phyloP scores from a whole-genome alignment of 1,140 invertebrate genomes.

The Atta colombica region DNA sequence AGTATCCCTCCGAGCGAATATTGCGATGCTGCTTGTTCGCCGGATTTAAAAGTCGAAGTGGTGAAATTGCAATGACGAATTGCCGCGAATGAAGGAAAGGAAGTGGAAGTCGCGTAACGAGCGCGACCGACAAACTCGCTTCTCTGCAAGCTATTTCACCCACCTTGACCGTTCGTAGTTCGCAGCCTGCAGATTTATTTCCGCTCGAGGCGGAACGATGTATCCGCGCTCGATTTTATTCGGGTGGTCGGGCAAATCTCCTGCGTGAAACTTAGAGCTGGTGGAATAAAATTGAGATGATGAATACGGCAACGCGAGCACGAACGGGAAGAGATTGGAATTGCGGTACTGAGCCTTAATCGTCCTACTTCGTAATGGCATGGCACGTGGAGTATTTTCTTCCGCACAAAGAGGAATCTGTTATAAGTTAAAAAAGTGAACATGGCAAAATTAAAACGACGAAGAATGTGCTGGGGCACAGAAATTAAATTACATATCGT shows the following conservation, averaged over 20 bases:
- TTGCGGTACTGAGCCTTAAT: slow-evolving; percentile 53
- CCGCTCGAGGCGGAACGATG: slow-evolving; percentile 21
- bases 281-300: slow-evolving; percentile 55
- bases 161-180: slow-evolving; percentile 46
- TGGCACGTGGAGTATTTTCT: slow-evolving; percentile 5
- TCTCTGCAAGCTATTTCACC: background rate
- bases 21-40: slow-evolving; percentile 1
- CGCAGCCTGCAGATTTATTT: slow-evolving; percentile 55
- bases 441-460: slow-evolving; percentile 30
- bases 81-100: slow-evolving; percentile 6
- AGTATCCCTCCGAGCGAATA: background rate
- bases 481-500: slow-evolving; percentile 37
- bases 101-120: slow-evolving; percentile 34
- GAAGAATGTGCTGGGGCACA: background rate
- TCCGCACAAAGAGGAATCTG: slow-evolving; percentile 18
- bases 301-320: slow-evolving; percentile 31
- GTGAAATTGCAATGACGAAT: slow-evolving; percentile 46
- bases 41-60: slow-evolving; percentile 51
- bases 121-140: slow-evolving; percentile 17
- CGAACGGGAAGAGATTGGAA: slow-evolving; percentile 45
- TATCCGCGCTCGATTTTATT: slow-evolving; percentile 54
- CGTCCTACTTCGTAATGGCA: slow-evolving; percentile 36
- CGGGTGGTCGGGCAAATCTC: slow-evolving; percentile 63
- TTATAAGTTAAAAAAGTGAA: slow-evolving; percentile 33
- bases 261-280: slow-evolving; percentile 37